phyloP scores from a whole-genome alignment of 2,888 invertebrate species.

The Leptopilina myrica region DNA sequence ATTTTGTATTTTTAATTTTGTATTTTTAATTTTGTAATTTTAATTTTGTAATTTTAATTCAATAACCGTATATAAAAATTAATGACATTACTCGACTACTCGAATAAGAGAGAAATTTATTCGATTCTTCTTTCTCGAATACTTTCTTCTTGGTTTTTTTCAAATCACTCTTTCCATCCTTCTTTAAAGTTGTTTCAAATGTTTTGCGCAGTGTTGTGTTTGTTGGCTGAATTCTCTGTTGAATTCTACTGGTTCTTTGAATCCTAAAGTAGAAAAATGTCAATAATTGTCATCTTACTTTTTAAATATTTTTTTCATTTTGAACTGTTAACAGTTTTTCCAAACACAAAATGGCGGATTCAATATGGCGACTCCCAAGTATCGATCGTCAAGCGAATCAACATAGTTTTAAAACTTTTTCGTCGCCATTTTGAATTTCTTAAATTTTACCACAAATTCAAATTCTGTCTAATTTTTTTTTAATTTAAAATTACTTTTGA shows the following conservation, averaged over 20 bases:
- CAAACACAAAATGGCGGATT: no score
- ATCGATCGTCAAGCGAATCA: no score
- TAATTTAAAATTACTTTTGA: neutral
- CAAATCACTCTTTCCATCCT: neutral
- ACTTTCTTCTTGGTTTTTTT: neutral
- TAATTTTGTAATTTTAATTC: no score
- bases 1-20: no score
- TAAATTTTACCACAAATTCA: no score
- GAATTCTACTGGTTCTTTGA: neutral
- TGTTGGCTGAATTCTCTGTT: neutral
- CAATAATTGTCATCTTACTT: neutral
- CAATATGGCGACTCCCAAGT: no score
- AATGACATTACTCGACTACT: neutral
- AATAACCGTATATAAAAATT: neutral
- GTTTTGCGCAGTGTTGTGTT: neutral
- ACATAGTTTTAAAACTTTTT: no score
- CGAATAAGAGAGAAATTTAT: neutral
- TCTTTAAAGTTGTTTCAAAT: neutral
- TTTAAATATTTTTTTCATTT: no score
- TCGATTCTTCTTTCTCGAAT: neutral
- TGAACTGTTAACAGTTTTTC: no score
- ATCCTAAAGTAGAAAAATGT: neutral
- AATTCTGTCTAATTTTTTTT: neutral
- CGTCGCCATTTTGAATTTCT: no score
- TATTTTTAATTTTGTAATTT: no score